A percentile compares a stretch with the other conserved stretches of the same genome.
Conservation (phyloP, 2,797 vertebrate genomes). For the Cyprinodon diabolis region DNA sequence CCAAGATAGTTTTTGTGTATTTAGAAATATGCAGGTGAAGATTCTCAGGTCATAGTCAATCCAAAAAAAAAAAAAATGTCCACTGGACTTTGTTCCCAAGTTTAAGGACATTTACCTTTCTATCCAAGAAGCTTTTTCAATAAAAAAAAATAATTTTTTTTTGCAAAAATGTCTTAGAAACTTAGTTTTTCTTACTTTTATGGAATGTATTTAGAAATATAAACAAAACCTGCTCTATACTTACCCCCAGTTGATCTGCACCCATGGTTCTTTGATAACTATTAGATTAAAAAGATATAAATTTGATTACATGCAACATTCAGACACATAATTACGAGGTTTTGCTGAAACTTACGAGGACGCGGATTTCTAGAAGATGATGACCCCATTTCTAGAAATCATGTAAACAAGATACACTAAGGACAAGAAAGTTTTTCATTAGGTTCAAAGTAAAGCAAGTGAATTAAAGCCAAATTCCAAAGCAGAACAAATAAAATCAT, state of each 20-base stretch:
- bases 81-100: no score
- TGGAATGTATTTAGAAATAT: neutral
- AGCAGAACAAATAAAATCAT: no score
- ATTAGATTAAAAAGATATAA: neutral
- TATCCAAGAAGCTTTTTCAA: no score
- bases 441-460: neutral
- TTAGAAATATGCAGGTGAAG: neutral
- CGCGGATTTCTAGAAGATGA: neutral
- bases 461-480: no score
- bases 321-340: neutral
- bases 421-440: neutral
- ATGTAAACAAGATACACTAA: neutral
- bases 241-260: neutral
- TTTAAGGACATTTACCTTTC: no score
- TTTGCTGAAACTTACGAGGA: neutral
- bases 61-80: no score
- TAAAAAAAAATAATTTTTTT: no score
- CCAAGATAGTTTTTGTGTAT: neutral
- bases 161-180: no score
- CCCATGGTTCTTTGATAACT: neutral
- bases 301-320: neutral
- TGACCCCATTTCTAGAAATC: neutral
- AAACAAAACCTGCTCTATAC: neutral
- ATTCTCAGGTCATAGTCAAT: no score
- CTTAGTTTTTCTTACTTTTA: neutral